These are phyloP conservation scores for Eupithecia vulgata DNA, from an alignment of 2,888 invertebrate genomes.

Conservation along the genomic window DNA sequence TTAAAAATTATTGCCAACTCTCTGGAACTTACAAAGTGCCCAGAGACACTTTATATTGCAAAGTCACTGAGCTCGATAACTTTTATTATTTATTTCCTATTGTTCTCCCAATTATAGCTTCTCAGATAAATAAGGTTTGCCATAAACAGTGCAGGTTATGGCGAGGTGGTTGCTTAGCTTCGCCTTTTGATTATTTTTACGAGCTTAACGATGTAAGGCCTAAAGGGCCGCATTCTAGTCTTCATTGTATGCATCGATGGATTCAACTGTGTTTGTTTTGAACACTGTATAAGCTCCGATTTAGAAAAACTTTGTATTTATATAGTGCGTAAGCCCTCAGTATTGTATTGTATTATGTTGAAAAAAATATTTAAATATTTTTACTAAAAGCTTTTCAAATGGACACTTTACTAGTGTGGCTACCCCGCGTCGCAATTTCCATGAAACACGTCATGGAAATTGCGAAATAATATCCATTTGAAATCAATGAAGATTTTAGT, in stretches of 20 bases:
- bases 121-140: slow-evolving; percentile 35
- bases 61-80: slow-evolving; percentile 58
- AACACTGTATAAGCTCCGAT: neutral
- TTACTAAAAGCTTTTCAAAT: neutral
- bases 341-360: neutral
- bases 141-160: slow-evolving; percentile 71
- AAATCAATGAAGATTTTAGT: too few species aligned
- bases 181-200: slow-evolving; percentile 26
- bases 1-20: slow-evolving; percentile 18
- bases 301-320: neutral
- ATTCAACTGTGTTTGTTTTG: slow-evolving; percentile 12
- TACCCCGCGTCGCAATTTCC: neutral
- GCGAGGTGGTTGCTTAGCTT: slow-evolving; percentile 34
- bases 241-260: neutral
- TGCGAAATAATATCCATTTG: neutral
- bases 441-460: neutral
- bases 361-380: neutral
- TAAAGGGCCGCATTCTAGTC: neutral
- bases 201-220: slow-evolving; percentile 17
- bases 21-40: slow-evolving; percentile 11
- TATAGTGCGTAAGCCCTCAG: neutral
- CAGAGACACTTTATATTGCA: slow-evolving; percentile 15
- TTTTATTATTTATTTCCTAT: slow-evolving; percentile 79
- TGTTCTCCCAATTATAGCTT: slow-evolving; percentile 52
- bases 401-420: neutral